Conservation (phyloP, 2,888 invertebrate genomes). For the Thelaira solivaga region DNA sequence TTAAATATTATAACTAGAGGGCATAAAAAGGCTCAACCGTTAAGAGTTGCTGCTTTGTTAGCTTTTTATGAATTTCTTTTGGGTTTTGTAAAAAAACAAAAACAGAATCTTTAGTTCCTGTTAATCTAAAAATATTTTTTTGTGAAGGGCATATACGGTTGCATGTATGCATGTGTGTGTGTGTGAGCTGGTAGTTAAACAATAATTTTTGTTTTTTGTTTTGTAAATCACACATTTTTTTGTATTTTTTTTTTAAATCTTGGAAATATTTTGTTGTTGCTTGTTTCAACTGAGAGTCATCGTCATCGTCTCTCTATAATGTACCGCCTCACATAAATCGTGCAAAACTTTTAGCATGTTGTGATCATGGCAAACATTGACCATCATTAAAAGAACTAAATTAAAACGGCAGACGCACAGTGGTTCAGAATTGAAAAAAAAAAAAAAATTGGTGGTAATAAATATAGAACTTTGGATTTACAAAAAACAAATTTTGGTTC, state of each 20-base stretch:
- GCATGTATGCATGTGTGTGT: not conserved
- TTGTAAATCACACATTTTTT: conserved; percentile 45
- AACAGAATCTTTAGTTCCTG: conserved; percentile 13
- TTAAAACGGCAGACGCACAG: too few relatives aligned
- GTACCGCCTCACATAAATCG: conserved; percentile 59
- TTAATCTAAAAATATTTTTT: conserved; percentile 33
- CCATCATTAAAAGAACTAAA: conserved; percentile 51
- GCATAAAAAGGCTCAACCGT: conserved; percentile 9
- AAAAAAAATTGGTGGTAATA: too few relatives aligned
- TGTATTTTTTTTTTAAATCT: not conserved
- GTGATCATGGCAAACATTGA: conserved; percentile 53
- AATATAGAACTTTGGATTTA: too few relatives aligned
- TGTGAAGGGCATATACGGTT: conserved; percentile 29
- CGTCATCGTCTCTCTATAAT: conserved; percentile 18
- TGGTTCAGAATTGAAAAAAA: too few relatives aligned
- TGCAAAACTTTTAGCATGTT: conserved; percentile 64
- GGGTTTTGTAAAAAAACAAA: not conserved
- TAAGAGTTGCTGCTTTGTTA: conserved; percentile 5
- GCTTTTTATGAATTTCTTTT: not conserved
- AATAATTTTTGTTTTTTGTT: not conserved
- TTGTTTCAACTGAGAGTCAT: conserved; percentile 29
- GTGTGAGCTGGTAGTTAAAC: too few relatives aligned
- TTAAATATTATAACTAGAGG: conserved; percentile 36
- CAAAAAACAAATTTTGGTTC: too few relatives aligned
- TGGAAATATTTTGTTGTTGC: conserved; percentile 17